Conservation (phyloP, 2,113 vertebrate species). For the Stomatorhinus ivindoensis region DNA sequence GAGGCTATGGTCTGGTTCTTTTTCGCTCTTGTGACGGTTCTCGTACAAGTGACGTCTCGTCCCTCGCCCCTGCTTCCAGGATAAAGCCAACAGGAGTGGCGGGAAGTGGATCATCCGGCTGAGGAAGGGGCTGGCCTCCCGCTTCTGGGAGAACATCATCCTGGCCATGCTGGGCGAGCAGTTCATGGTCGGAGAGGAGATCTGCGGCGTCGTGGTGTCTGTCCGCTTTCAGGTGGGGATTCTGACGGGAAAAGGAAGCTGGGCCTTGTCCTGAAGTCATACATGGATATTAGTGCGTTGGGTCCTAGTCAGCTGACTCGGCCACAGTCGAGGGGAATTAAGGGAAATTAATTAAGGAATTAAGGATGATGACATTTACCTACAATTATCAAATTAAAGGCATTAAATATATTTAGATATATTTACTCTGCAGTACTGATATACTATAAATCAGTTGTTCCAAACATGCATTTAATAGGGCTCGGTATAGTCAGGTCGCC, state of each 20-base stretch:
- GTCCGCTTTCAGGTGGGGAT: slow-evolving; percentile 59
- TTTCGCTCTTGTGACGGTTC: background rate
- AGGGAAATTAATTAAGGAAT: too few species aligned
- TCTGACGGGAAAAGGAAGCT: background rate
- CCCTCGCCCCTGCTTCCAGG: slow-evolving; percentile 34
- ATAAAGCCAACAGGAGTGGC: slow-evolving; percentile 58
- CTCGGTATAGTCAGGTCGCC: background rate
- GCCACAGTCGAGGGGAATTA: too few species aligned
- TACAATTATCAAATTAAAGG: background rate
- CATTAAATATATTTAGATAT: background rate
- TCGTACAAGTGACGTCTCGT: too few species aligned
- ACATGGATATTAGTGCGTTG: background rate
- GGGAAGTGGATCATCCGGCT: slow-evolving; percentile 67
- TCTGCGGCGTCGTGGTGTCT: slow-evolving; percentile 63
- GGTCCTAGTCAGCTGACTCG: background rate
- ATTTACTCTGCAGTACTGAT: background rate
- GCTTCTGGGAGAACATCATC: slow-evolving; percentile 65
- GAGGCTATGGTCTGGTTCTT: background rate
- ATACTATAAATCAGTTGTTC: background rate
- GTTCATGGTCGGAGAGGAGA: slow-evolving; percentile 69
- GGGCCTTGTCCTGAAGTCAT: background rate
- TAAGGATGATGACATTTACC: background rate
- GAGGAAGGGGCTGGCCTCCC: slow-evolving; percentile 57
- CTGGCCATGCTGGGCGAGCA: slow-evolving; percentile 65
- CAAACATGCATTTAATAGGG: background rate